These are phyloP conservation scores for Epsilonema sp. DNA, from an alignment of 2,888 invertebrate genomes.

Conservation along the genomic window DNA sequence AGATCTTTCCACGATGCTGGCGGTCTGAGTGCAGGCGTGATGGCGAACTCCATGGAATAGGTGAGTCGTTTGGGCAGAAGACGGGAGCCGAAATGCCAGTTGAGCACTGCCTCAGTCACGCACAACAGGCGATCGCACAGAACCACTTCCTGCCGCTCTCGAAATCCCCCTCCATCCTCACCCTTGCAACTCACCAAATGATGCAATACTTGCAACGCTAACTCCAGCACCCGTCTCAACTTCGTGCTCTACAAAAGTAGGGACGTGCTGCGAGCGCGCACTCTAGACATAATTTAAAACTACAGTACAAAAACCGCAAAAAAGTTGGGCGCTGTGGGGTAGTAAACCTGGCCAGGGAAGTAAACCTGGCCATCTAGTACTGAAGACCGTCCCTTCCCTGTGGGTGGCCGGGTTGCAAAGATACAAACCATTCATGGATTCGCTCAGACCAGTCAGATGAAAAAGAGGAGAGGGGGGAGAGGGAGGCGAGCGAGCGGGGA, in stretches of 20 bases:
- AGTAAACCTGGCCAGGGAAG: no score
- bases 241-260: constrained; percentile 41
- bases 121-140: constrained; percentile 35
- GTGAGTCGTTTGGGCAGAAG: constrained; percentile 14
- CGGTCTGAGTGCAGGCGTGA: constrained; percentile 39
- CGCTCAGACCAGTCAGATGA: no score
- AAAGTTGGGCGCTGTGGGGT: no score
- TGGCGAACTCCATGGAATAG: constrained; percentile 19
- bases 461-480: no score
- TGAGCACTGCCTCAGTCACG: constrained; percentile 54
- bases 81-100: constrained; percentile 48
- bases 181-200: constrained; percentile 39
- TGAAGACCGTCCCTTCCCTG: no score
- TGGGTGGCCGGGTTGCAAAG: no score
- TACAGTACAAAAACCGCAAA: no score
- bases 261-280: no score
- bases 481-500: no score
- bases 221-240: constrained; percentile 56
- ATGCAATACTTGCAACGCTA: constrained; percentile 44
- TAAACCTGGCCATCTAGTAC: no score
- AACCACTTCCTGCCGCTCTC: constrained; percentile 1
- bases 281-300: no score
- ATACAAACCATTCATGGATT: no score
- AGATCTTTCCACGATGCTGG: constrained; percentile 52
- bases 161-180: constrained; percentile 28